phyloP scores from a whole-genome alignment of 2,888 invertebrate genomes.

The Acanthosepion esculentum region DNA sequence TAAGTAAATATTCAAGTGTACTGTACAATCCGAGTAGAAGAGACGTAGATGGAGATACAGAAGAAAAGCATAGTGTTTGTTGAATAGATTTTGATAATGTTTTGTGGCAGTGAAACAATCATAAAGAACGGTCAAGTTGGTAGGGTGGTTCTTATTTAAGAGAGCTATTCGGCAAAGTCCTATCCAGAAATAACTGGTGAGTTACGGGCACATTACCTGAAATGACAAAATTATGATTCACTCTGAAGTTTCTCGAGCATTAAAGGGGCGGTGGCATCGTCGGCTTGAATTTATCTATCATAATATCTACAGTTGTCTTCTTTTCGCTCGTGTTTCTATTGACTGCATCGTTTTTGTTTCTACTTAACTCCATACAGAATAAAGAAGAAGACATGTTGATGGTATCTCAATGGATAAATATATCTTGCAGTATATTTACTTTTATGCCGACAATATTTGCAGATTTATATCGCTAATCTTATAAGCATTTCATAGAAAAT shows the following conservation, averaged over 20 bases:
- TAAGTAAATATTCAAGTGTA: neutral
- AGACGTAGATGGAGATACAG: neutral
- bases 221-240: conserved; percentile 9
- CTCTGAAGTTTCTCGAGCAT: neutral
- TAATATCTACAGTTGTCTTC: neutral
- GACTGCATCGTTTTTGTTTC: no score
- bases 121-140: neutral
- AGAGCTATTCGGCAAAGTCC: neutral
- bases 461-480: no score
- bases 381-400: no score
- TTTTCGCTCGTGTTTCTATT: neutral
- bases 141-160: neutral
- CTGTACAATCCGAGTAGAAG: neutral
- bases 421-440: no score
- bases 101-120: neutral
- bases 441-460: no score
- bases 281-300: neutral
- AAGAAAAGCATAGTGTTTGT: neutral
- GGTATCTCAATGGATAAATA: no score
- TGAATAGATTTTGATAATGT: neutral
- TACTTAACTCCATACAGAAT: no score
- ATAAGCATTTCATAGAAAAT: no score
- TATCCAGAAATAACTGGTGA: neutral
- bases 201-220: conserved; percentile 13
- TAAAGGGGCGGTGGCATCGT: neutral